A percentile compares a stretch with the other conserved stretches of the same genome.
Evolutionary conservation across 2,797 vertebrate genomes (phyloP).

Genomic region (Acanthis flammea): DNA sequence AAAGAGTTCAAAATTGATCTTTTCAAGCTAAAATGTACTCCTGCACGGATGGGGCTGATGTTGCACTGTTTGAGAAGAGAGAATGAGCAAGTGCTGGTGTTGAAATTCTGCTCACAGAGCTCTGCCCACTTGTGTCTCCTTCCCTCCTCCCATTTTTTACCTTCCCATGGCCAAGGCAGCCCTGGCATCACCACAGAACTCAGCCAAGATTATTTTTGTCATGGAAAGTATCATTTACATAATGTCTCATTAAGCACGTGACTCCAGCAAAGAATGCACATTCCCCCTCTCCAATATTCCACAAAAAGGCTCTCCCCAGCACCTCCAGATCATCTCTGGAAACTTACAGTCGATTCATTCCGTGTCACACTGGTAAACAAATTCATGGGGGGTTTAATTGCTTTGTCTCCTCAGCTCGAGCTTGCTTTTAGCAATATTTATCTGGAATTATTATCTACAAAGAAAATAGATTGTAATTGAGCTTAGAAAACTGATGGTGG

Average conservation of each 20-base stretch:
- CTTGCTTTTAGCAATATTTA: conserved; percentile 28
- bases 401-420: conserved; percentile 26
- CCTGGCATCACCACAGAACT: background rate
- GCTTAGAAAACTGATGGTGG: background rate
- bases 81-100: background rate
- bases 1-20: background rate
- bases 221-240: background rate
- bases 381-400: conserved; percentile 46
- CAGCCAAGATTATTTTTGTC: background rate
- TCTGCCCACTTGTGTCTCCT: background rate
- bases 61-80: background rate
- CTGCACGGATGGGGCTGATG: background rate
- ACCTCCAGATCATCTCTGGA: background rate
- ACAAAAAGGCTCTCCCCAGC: background rate
- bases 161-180: background rate
- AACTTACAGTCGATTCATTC: conserved; percentile 19
- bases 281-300: background rate
- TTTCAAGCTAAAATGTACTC: background rate
- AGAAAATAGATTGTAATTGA: conserved; percentile 27
- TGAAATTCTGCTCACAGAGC: background rate
- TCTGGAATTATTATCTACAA: conserved; percentile 21
- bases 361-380: conserved; percentile 26
- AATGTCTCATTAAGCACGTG: background rate
- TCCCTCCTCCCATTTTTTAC: background rate
- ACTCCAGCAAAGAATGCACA: background rate